Conservation (phyloP, 2,113 vertebrate species). For the Gymnogyps californianus region DNA sequence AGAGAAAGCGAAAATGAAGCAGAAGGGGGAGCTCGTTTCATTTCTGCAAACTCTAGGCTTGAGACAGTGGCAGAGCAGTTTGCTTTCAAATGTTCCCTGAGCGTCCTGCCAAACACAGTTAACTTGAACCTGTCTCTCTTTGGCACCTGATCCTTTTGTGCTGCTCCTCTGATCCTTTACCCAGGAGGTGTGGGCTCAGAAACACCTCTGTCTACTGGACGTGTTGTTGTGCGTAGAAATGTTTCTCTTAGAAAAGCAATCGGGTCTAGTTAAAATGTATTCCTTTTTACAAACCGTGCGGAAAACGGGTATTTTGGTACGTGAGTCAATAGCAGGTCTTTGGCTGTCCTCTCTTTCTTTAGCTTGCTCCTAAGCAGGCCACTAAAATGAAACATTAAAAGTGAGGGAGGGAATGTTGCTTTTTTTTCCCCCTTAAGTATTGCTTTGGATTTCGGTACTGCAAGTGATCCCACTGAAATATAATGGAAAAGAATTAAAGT, state of each 20-base stretch:
- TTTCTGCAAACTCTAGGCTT: neutral
- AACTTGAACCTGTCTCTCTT: neutral
- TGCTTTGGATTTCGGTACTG: neutral
- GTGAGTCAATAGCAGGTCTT: neutral
- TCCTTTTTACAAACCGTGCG: neutral
- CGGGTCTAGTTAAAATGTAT: neutral
- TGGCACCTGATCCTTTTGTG: neutral
- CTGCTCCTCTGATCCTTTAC: neutral
- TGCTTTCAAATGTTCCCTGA: neutral
- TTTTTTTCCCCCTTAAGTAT: neutral
- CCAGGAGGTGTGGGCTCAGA: neutral
- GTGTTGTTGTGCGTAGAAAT: accelerated
- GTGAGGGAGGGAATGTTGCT: neutral
- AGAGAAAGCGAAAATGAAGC: neutral
- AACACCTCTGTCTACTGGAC: neutral
- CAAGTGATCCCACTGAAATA: neutral
- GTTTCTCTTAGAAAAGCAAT: neutral
- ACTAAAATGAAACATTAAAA: neutral
- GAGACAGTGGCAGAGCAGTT: neutral
- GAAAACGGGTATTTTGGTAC: neutral
- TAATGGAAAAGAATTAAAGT: neutral
- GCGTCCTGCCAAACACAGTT: neutral
- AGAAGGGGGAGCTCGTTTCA: neutral
- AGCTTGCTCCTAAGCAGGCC: neutral
- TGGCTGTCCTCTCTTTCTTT: neutral